Percentiles rank a stretch among this genome's conserved stretches.
phyloP scores from a whole-genome alignment of 2,113 vertebrate species.

The Gallinago paraguaiae region DNA sequence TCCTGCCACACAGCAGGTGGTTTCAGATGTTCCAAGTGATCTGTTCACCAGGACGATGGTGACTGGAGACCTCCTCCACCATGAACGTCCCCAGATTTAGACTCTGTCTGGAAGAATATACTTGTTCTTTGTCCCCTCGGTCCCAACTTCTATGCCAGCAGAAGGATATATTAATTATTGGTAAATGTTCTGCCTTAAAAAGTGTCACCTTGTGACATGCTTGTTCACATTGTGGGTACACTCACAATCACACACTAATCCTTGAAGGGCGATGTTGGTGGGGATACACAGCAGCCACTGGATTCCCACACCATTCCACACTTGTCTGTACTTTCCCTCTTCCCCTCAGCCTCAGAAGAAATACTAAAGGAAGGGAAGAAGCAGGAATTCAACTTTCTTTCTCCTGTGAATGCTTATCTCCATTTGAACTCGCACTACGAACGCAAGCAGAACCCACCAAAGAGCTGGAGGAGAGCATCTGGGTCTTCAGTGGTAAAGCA shows the following conservation, averaged over 20 bases:
- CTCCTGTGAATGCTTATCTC: neutral
- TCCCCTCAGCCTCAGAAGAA: neutral
- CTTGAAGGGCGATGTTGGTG: neutral
- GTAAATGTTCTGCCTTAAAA: neutral
- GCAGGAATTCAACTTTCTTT: neutral
- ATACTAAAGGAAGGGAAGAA: neutral
- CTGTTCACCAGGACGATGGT: neutral
- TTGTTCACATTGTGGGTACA: neutral
- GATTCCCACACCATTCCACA: neutral
- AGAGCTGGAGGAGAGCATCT: neutral
- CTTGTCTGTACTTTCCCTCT: neutral
- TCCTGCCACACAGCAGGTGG: neutral
- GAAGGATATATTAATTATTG: neutral
- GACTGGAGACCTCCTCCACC: neutral
- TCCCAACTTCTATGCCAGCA: neutral
- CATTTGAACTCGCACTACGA: neutral
- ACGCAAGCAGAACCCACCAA: neutral
- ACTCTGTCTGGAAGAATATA: neutral
- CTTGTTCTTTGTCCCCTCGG: neutral
- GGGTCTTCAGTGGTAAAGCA: neutral
- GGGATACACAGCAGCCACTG: neutral
- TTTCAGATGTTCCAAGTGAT: neutral
- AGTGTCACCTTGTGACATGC: neutral
- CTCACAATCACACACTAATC: neutral
- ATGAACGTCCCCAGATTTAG: neutral